phyloP scores from a whole-genome alignment of 2,888 invertebrate species.

The Cataglyphis livida region DNA sequence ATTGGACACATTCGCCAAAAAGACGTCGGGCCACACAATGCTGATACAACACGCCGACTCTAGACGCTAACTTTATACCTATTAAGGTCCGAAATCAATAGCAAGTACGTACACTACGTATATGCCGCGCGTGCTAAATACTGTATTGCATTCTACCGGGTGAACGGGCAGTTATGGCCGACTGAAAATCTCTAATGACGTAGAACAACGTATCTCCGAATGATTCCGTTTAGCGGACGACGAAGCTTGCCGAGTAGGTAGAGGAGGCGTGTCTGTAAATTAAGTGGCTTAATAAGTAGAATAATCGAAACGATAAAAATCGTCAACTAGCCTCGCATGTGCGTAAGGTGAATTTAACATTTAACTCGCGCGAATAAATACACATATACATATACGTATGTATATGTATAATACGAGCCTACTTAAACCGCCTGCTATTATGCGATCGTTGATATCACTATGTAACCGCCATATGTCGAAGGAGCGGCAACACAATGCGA shows the following conservation, averaged over 20 bases:
- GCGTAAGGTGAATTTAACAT: slow-evolving; percentile 28
- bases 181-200: slow-evolving; percentile 15
- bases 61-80: slow-evolving; percentile 68
- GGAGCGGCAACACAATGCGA: slow-evolving; percentile 21
- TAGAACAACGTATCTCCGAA: not conserved
- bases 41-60: slow-evolving; percentile 54
- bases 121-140: slow-evolving; percentile 64
- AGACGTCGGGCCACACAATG: slow-evolving; percentile 58
- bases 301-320: slow-evolving; percentile 32
- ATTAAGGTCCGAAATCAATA: slow-evolving; percentile 68
- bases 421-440: slow-evolving; percentile 15
- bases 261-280: not conserved
- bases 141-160: slow-evolving; percentile 48
- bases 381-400: not conserved
- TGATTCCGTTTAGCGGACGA: not conserved
- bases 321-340: not conserved
- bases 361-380: slow-evolving; percentile 16
- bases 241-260: not conserved
- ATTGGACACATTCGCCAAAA: slow-evolving; percentile 65
- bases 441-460: slow-evolving; percentile 40
- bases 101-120: slow-evolving; percentile 54
- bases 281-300: slow-evolving; percentile 15
- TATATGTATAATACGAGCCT: not conserved
- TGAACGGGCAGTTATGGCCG: slow-evolving; percentile 17
- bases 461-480: slow-evolving; percentile 31